phyloP scores from a whole-genome alignment of 2,113 vertebrate species.

The Morone saxatilis region DNA sequence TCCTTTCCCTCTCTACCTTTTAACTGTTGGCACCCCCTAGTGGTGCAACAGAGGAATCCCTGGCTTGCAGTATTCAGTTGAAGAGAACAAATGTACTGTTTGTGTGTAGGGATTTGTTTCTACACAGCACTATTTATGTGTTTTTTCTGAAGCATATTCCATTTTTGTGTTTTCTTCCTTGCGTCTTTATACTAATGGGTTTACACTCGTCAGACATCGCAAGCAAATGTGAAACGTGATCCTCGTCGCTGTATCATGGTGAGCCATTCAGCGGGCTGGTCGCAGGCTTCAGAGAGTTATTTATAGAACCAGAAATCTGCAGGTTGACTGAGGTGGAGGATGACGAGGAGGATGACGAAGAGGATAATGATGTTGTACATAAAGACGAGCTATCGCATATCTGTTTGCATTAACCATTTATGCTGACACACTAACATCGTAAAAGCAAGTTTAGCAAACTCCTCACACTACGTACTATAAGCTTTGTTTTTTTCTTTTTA shows the following conservation, averaged over 20 bases:
- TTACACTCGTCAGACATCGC: slow-evolving; percentile 35
- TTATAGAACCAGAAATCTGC: slow-evolving; percentile 7
- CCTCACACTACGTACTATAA: slow-evolving; percentile 16
- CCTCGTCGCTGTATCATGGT: neutral
- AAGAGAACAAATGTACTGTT: neutral
- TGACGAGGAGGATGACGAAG: neutral
- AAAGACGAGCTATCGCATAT: neutral
- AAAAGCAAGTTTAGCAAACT: neutral
- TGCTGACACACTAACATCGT: neutral
- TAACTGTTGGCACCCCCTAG: slow-evolving; percentile 41
- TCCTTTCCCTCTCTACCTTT: neutral
- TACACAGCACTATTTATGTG: slow-evolving; percentile 13
- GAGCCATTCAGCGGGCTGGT: slow-evolving; percentile 24
- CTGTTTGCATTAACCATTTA: neutral
- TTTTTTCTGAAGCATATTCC: slow-evolving; percentile 4
- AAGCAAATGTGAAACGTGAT: slow-evolving; percentile 47
- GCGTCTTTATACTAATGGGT: neutral
- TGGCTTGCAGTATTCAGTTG: neutral
- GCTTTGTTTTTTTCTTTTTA: neutral
- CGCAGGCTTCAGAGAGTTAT: slow-evolving; percentile 15
- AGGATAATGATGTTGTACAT: slow-evolving; percentile 5
- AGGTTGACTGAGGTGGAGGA: slow-evolving; percentile 5
- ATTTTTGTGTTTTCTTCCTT: neutral
- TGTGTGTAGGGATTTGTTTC: neutral
- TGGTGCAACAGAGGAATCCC: slow-evolving; percentile 36